Percentiles rank a stretch among this genome's conserved stretches.
Evolutionary conservation across 2,113 vertebrate species (phyloP).

Genomic region (Protomyctophum bolini): DNA sequence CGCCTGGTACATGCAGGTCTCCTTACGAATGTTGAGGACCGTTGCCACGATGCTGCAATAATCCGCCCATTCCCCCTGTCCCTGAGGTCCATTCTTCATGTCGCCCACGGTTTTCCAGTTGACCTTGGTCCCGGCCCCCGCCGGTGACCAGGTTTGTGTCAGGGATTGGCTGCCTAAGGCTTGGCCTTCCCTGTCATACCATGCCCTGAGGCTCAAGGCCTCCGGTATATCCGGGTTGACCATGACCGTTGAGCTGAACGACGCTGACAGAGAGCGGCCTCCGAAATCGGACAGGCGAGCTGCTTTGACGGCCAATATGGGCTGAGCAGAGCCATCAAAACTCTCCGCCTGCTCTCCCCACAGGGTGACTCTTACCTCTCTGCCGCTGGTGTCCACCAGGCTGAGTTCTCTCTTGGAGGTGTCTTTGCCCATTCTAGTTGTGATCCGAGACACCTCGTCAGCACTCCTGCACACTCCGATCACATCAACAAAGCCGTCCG

Average conservation of each 20-base stretch:
- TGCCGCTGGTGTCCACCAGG: slow-evolving; percentile 88
- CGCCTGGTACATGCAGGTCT: too few relatives aligned
- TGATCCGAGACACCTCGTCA: slow-evolving; percentile 85
- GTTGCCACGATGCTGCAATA: too few relatives aligned
- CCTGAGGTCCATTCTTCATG: too few relatives aligned
- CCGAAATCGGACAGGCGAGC: slow-evolving; percentile 91
- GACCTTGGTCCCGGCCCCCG: too few relatives aligned
- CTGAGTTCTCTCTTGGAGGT: slow-evolving; percentile 87
- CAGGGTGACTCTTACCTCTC: slow-evolving; percentile 84
- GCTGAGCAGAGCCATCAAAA: slow-evolving; percentile 87
- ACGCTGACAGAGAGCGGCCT: slow-evolving; percentile 87
- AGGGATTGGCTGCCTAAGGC: too few relatives aligned
- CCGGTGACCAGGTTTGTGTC: too few relatives aligned
- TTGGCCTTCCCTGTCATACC: slow-evolving; percentile 66
- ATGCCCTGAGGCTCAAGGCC: slow-evolving; percentile 88
- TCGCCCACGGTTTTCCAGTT: too few relatives aligned
- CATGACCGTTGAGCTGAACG: slow-evolving; percentile 87
- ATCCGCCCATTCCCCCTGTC: too few relatives aligned
- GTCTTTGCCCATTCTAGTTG: slow-evolving; percentile 84
- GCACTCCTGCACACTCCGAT: slow-evolving; percentile 91
- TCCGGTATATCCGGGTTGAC: slow-evolving; percentile 92
- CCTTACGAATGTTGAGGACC: too few relatives aligned
- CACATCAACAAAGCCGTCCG: slow-evolving; percentile 84
- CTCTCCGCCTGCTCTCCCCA: slow-evolving; percentile 93
- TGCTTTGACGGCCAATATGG: slow-evolving; percentile 90